Conservation (phyloP, 2,888 invertebrate genomes). For the Cheilosia vulpina region DNA sequence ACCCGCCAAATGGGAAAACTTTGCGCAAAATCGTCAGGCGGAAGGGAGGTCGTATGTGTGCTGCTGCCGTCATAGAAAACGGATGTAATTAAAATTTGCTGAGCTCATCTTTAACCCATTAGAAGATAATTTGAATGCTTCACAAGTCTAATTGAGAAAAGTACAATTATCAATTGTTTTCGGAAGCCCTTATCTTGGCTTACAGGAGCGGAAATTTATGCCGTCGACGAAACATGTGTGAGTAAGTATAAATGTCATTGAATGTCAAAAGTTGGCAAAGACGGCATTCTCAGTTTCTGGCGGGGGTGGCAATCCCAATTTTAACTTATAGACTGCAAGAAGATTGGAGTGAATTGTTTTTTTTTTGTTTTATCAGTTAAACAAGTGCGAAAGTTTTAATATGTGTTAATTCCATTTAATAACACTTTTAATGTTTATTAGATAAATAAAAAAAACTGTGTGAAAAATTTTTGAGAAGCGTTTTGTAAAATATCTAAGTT, state of each 20-base stretch:
- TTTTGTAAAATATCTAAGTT: no score
- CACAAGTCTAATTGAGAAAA: slow-evolving; percentile 68
- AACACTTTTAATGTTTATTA: no score
- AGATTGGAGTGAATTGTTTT: no score
- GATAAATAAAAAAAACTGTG: no score
- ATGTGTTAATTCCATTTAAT: no score
- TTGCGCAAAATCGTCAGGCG: not conserved
- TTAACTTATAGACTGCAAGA: no score
- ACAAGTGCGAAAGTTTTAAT: no score
- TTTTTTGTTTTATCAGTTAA: no score
- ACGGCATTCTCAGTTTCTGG: not conserved
- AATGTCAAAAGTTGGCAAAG: not conserved
- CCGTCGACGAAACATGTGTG: slow-evolving; percentile 18
- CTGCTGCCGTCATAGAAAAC: slow-evolving; percentile 7
- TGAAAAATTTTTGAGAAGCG: no score
- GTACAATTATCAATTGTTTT: slow-evolving; percentile 70
- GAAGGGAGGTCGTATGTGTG: slow-evolving; percentile 7
- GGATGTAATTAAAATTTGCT: slow-evolving; percentile 71
- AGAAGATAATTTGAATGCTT: slow-evolving; percentile 71
- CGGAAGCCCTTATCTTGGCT: slow-evolving; percentile 41
- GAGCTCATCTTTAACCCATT: slow-evolving; percentile 72
- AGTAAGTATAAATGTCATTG: not conserved
- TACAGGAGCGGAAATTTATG: slow-evolving; percentile 5
- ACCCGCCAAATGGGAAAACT: slow-evolving; percentile 35
- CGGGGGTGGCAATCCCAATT: no score